Base-by-base conservation (phyloP, 2,113 vertebrate species). In the Lagopus muta region DNA sequence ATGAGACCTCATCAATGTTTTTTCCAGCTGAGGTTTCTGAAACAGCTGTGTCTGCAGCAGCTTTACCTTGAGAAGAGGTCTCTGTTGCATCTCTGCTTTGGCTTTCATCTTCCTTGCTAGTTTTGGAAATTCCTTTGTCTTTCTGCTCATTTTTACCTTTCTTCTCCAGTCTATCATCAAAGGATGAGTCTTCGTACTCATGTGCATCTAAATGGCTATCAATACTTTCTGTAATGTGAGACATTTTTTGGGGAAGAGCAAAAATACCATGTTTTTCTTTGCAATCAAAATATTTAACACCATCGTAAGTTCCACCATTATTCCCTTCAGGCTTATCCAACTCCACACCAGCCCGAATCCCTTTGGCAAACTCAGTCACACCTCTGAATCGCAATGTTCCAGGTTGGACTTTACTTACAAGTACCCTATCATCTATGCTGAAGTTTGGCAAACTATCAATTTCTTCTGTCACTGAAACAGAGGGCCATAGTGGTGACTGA, bases 331-430 rank as follows among this genome's bases (percentile, higher is more conserved):
- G 98, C 86, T 98, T 97, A 88, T 99, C 99, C 85, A 99, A 95
- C 94, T 99, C 99, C 57, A 99, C 99, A 0, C 99, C 99, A 45
- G 98, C 99, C 99, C 99, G 99, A 97, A 99, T 98, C 13, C 99
- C 99, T 94, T 98, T 98, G 43, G 99, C 99, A 96, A 99, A 99
- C 73, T 97, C 97, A 55, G 99, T 99, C 28, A 96, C 93, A 22
- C 99, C 99, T 97, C 99, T 99, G 96, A 99, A 99, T 77, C 97
- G 96, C 55, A 99, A 84, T 3, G 97, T 99, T 52, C 99, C 99
- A 52, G 99, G 98, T 32, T 99, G 99, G 71, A 99, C 97, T 20
- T 98, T 97, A 67, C 98, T 98, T 13, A 99, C 99, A 36, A 99
- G 97, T 22, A 99, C 99, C 82, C 99, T 89, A 69, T 99, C 99